phyloP scores from a whole-genome alignment of 1,140 invertebrate genomes.

The Oryctes rhinoceros region DNA sequence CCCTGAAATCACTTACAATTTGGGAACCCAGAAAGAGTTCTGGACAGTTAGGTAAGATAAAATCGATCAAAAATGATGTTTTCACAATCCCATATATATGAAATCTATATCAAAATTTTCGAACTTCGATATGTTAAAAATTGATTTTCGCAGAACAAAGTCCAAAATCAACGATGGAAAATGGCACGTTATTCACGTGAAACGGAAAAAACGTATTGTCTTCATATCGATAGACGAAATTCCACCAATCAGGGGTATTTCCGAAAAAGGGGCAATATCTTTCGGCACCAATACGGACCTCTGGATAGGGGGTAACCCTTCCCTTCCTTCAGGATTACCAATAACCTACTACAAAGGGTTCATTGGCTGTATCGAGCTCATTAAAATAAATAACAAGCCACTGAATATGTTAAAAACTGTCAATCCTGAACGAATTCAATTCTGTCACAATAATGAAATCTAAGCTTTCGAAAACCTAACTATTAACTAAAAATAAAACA shows the following conservation, averaged over 20 bases:
- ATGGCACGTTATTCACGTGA: conserved; percentile 76
- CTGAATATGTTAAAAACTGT: conserved; percentile 56
- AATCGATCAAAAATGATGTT: not conserved
- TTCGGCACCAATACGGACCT: conserved; percentile 78
- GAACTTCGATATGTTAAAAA: too few species aligned
- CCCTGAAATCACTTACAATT: conserved; percentile 71
- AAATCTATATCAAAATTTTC: too few species aligned
- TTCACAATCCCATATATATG: too few species aligned
- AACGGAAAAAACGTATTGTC: conserved; percentile 72
- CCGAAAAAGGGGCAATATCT: conserved; percentile 71
- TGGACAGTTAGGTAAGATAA: conserved; percentile 63
- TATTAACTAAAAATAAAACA: not conserved
- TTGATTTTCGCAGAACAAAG: conserved; percentile 62
- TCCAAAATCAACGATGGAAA: conserved; percentile 72
- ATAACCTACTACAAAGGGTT: conserved; percentile 59
- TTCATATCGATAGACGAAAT: conserved; percentile 75
- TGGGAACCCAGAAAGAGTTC: conserved; percentile 68
- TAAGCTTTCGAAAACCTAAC: conserved; percentile 42
- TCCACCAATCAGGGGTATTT: conserved; percentile 68
- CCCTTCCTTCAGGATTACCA: conserved; percentile 56
- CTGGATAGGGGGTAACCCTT: conserved; percentile 70
- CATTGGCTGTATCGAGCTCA: conserved; percentile 58
- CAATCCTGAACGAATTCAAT: conserved; percentile 55
- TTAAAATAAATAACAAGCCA: conserved; percentile 56
- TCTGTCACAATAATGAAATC: conserved; percentile 60